Base-by-base conservation (phyloP, 2,113 vertebrate genomes). In the Catharus bicknelli region DNA sequence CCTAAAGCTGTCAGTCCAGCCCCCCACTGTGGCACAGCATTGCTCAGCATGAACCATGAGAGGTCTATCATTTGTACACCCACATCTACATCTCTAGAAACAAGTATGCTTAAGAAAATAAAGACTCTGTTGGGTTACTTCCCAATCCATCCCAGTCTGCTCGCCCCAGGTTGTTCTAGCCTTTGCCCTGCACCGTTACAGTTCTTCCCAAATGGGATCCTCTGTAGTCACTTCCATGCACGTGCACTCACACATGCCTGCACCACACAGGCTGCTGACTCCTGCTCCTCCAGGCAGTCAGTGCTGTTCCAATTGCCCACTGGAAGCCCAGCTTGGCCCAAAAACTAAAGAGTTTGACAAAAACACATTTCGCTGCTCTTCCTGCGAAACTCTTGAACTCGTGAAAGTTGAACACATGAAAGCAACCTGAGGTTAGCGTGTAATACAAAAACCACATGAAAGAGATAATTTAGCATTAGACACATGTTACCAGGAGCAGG, bases 371-470 rank as follows among this genome's bases (percentile, higher is more conserved):
- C 21, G 0, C 48, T 90, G 82, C 75, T 83, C 70, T 96, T 95
- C 82, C 92, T 96, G 87, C 72, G 92, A 90, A 94, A 91, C 78
- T 70, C 87, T 83, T 93, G 90, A 96, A 91, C 95, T 94, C 57
- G 42, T 63, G 59, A 85, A 92, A 93, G 89, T 42, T 90, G 84
- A 93, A 92, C 67, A 93, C 91, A 94, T 89, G 47, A 95, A 95
- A 75, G 94, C 92, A 84, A 43, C 36, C 74, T 72, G 90, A 91
- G 85, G 72, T 92, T 95, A 88, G 57, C 1, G 5, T 81, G 53
- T 68, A 93, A 70, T 55, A 92, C 57, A 43, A 68, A 97, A 86
- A 96, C 91, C 87, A 95, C 92, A 95, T 88, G 88, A 96, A 96
- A 80, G 61, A 45, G 50, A 19, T 87, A 86, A 76, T 94, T 96